Base-by-base conservation (phyloP, 2,888 invertebrate species). In the Pollenia amentaria region DNA sequence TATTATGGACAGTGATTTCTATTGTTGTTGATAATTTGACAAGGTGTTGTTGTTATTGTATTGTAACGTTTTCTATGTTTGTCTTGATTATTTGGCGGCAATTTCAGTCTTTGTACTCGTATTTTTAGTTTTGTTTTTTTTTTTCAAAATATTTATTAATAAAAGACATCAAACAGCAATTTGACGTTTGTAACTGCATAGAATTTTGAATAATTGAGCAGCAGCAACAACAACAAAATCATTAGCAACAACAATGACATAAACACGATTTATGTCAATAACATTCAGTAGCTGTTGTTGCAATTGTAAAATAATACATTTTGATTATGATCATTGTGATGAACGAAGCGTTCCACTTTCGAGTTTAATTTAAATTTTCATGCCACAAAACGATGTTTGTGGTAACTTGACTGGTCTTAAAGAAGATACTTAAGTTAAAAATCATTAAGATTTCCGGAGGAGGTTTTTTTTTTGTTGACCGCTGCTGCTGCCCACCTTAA, bases 241-340 rank as follows among this genome's bases (percentile, higher is more conserved):
- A 57, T 3, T 44, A 57, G 16, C 38, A 65, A 16, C 57, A 65
- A 69, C 76, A 72, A 65, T 53, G 48, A 65, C 55, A 57, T 80
- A 64, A 69, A 82, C 83, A 84, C 83, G 83, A 87, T 87, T 87
- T 83, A 80, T 87, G 87, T 87, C 87, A 87, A 87, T 87, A 87
- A 80, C 80, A 83, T 53, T 80, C 57, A 76, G 21, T 77, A 21
- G 12, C 7, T 60, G 10, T 18, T 60, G 72, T 44, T 44, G 72
- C 46, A 21, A 12, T 72, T 64, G 77, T 77, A 70, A 67, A 67
- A 69, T 70, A 76, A 76, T 70, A 69, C 62, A n/a, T 82, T 76
- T 82, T 44, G 53, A 72, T 79, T 72, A 53, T 62, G 44, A 72
- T 64, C 18, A 64, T 62, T 18, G 53, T 29, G 44, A 60, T 42